A percentile compares a stretch with the other conserved stretches of the same genome.
Conservation (phyloP, 2,797 vertebrate species). For the Gallinago solitaria region DNA sequence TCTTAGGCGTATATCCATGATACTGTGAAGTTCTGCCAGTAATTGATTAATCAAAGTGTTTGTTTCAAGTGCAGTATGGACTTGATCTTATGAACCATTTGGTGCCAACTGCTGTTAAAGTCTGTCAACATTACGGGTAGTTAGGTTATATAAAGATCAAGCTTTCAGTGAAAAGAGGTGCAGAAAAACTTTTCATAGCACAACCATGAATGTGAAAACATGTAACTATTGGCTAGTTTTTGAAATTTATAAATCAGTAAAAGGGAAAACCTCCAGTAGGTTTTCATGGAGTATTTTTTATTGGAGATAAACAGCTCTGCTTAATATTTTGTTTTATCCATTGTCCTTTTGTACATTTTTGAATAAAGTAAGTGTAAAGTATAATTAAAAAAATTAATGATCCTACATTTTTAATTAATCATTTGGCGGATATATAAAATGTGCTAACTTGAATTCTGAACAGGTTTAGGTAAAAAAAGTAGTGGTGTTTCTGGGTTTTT, state of each 20-base stretch:
- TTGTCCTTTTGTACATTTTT: not conserved
- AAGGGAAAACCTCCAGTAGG: not conserved
- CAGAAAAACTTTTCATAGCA: not conserved
- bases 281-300: not conserved
- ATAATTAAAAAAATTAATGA: not conserved
- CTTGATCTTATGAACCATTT: not conserved
- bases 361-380: not conserved
- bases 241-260: not conserved
- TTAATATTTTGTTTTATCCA: not conserved
- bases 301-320: not conserved
- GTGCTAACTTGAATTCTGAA: not conserved
- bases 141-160: not conserved
- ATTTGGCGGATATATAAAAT: not conserved
- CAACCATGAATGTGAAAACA: accelerated
- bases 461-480: not conserved
- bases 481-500: accelerated
- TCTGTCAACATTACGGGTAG: not conserved
- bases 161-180: not conserved
- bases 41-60: constrained; percentile 52
- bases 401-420: not conserved
- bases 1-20: constrained; percentile 20
- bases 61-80: constrained; percentile 17
- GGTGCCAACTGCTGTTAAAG: not conserved
- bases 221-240: not conserved
- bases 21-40: constrained; percentile 28